Evolutionary conservation across 2,113 vertebrate species (phyloP).

Genomic region (Apeltes quadracus): DNA sequence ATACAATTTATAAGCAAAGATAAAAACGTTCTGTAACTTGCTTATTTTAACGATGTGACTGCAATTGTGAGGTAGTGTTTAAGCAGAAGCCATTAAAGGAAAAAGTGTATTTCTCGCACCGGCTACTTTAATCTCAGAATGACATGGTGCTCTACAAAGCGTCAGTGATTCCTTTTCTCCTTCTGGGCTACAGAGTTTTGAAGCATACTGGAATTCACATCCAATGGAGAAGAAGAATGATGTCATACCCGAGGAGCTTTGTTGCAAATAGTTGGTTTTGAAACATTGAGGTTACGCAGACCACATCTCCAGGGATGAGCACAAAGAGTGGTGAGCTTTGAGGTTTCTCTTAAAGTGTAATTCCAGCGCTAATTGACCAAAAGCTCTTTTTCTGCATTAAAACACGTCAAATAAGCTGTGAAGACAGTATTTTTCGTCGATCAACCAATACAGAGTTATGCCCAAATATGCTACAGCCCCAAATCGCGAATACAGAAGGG

Average conservation of each 20-base stretch:
- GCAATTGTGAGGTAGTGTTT: constrained; percentile 40
- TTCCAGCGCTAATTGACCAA: no score
- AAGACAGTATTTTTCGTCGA: no score
- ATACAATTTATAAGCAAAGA: background rate
- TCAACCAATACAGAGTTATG: no score
- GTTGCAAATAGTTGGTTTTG: constrained; percentile 24
- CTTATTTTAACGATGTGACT: constrained; percentile 11
- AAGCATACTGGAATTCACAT: constrained; percentile 12
- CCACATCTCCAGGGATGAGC: constrained; percentile 21
- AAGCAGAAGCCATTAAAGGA: constrained; percentile 39
- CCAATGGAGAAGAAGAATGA: constrained; percentile 1
- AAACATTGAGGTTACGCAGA: constrained; percentile 5
- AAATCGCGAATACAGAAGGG: background rate
- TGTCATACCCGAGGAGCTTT: background rate
- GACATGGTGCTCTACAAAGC: constrained; percentile 26
- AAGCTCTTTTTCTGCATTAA: no score
- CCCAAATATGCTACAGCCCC: no score
- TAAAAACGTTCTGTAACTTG: background rate
- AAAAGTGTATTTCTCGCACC: constrained; percentile 44
- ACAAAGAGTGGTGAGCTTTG: background rate
- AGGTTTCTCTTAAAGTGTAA: constrained; percentile 16
- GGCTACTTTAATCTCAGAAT: constrained; percentile 37
- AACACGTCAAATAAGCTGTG: no score
- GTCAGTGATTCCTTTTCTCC: constrained; percentile 2
- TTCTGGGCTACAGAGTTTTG: constrained; percentile 21